Evolutionary conservation across 2,797 vertebrate species (phyloP), one percentile per base, ranked within the genome.

Genomic region (Aplochiton taeniatus): DNA sequence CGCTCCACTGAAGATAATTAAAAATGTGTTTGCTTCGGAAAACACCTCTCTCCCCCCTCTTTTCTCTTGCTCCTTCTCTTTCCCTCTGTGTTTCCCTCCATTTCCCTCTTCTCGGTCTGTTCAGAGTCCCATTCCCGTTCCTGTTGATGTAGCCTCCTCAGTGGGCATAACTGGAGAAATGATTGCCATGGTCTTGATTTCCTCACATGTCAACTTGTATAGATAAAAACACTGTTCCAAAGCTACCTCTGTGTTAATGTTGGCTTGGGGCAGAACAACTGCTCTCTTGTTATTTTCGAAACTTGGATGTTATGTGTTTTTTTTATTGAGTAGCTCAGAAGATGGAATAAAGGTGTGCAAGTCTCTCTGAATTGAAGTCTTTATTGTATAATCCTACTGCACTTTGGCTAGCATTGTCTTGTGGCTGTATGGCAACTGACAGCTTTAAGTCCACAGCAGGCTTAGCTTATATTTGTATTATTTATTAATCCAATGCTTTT

Each of bases 301-400:
- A 31, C 31, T 31, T 31, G 31, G 6, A 31, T 31, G 31, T 31
- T 3, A 31, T 31, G 31, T 31, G 31, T 31, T 31, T 31, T 31
- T 31, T 31, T 31, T 31, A 31, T 31, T 31, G 31, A 74, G 61
- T 65, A 70, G 44, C 67, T 74, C 31, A 31, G 31, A 31, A 63
- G 71, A 68, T 72, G 57, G 64, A 53, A 67, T 70, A 59, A n/a
- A 12, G 41, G 16, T 78, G 54, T 58, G 12, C 63, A 60, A 50
- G 46, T 61, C 53, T 57, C 50, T 77, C 62, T 73, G 74, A 74
- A 54, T 81, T 79, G 71, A 83, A 78, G 73, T 81, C 74, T 76
- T 56, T 83, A 69, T 82, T 83, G 2, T 79, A 83, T 89, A 85
- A 84, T 78, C 75, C 63, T 68, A 65, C 78, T 72, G 62, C 78